Base-by-base conservation (phyloP, 2,888 invertebrate species). In the Cotesia congregata region DNA sequence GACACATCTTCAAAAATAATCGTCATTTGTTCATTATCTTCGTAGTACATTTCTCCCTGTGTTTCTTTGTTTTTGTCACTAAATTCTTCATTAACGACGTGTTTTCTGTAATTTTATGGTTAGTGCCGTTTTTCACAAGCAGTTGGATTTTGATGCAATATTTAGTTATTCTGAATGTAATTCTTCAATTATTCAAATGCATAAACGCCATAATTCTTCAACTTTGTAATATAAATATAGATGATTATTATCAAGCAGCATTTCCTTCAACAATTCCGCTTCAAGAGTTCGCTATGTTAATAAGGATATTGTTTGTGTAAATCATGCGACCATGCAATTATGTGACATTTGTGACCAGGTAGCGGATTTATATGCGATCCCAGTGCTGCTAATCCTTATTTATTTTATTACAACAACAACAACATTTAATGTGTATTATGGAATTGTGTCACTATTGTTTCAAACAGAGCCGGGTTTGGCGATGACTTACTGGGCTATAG, bases 91-190 rank as follows among this genome's bases (percentile, higher is more conserved):
- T 12, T 1, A 50, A 12, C 12, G 2, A 7, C 7, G 12, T 4
- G 1, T 50, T 12, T 12, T 12, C 2, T 12, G 7, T 0, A 50
- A 2, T 50, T 2, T 50, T 50, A 7, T 50, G 50, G 50, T 12
- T 12, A 4, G 12, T 12, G 12, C 50, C 7, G 4, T 50, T 50
- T 50, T 12, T 50, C 2, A 50, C 50, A 50, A 12, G 50, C 50
- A 62, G 62, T 17, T 62, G 20, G 62, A 20, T 62, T 5, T 62
- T 62, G 6, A 62, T n/a, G 15, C 62, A 62, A 62, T 62, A 62
- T 20, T 15, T 17, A 15, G 3, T 62, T 1, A 6, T 20, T 5
- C 7, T 62, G 20, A 15, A 62, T 62, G 7, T 62, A n/a, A n/a
- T 62, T n/a, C 1, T 20, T 62, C 62, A 62, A 17, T 6, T 15